Base-by-base conservation (phyloP, 2,888 invertebrate genomes). In the Amblyjoppa fuscipennis region DNA sequence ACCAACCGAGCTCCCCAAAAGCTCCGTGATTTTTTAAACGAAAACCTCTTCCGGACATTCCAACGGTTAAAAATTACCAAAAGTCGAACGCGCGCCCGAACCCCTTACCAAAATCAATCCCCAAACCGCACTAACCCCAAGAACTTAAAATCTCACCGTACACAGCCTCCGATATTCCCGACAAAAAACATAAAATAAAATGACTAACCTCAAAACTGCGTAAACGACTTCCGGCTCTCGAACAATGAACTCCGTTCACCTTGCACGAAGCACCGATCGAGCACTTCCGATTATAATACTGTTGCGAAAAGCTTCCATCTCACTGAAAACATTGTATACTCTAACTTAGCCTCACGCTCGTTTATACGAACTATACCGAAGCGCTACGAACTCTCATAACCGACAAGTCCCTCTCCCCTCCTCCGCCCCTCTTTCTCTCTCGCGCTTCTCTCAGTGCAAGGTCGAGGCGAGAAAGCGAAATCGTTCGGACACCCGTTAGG, bases 401-500 rank as follows among this genome's bases (percentile, higher is more conserved):
- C 76, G 83, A 51, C 82, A 68, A 66, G 38, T 20, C 38, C 64
- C 38, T 4, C 59, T 13, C 25, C 3, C 56, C 56, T 4, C 11
- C 59, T 3, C 7, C 6, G 20, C 7, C 2, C 25, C 31, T 31
- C 64, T 64, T 6, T 64, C 64, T 31, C 31, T 64, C 53, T n/a
- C 16, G 6, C 56, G 25, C 28, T 28, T 49, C 38, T 49, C 25
- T 20, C 66, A 68, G 78, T 81, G 81, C 83, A 86, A 82, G 81
- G 86, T 84, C 86, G 81, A 81, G 86, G 74, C 74, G 70, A 82
- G 66, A 75, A 74, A 86, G 77, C 69, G 76, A 87, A 87, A 90
- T 86, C 84, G 82, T 66, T 82, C 61, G 89, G 90, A 89, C 91
- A 91, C 90, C 90, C 91, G 91, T 91, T 91, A 90, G 87, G 85